Base-by-base conservation (phyloP, 2,113 vertebrate genomes). In the Pluvialis apricaria region DNA sequence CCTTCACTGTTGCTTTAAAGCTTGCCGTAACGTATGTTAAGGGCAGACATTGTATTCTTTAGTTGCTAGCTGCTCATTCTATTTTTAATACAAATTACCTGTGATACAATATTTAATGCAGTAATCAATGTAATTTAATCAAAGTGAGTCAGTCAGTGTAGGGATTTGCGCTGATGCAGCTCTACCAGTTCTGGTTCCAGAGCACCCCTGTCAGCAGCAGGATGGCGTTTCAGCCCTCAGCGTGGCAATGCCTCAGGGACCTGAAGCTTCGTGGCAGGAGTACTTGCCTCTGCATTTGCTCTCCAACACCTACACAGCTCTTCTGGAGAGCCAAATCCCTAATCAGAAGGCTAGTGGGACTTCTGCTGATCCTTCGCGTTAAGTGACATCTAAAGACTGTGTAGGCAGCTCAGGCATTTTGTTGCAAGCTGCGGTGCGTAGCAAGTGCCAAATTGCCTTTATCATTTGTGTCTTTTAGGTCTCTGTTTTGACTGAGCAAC, bases 161-260 rank as follows among this genome's bases (percentile, higher is more conserved):
- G 40, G 25, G 40, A 31, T 81, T 66, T 73, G 40, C 0, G 34
- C 44, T 90, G 88, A 57, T 22, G 38, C 31, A 85, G 70, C 47
- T 77, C 36, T 58, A 28, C 36, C 44, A 32, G 5, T 47, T 89
- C 68, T 86, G 68, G 68, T 83, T 91, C 84, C 83, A 69, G 80
- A 95, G 49, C 64, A 61, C 7, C 13, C 16, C 31, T 40, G 58
- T 26, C 61, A 55, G 79, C 88, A 86, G 66, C n/a, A 72, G 64
- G 29, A 24, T 7, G 1, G 4, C 0, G 1, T 58, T 86, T 61
- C 72, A 70, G 15, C 15, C 40, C 49, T 66, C 1, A 2, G 3
- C 3, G 6, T 34, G 79, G 42, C 51, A 92, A 7, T 31, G 13
- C 11, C 49, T 36, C 7, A 10, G 40, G 26, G 40, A 68, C 22